These are phyloP conservation scores for Triplophysa bombifrons DNA, from an alignment of 2,797 vertebrate species.

Conservation along the genomic window DNA sequence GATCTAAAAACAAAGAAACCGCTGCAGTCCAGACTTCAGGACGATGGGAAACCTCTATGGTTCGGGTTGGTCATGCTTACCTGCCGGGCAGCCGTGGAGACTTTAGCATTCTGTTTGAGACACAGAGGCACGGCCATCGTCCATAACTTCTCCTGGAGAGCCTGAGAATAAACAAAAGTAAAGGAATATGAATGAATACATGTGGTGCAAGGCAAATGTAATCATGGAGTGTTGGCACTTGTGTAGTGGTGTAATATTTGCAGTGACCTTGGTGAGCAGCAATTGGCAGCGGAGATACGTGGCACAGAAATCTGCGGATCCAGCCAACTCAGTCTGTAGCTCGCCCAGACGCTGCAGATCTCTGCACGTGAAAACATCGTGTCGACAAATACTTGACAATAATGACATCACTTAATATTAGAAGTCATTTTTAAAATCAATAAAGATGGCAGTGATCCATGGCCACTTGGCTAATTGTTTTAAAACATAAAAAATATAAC, in stretches of 20 bases:
- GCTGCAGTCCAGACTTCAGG: background rate
- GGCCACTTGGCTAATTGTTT: background rate
- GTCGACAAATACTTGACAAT: background rate
- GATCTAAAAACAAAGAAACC: slow-evolving; percentile 74
- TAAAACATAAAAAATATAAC: background rate
- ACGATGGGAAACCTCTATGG: background rate
- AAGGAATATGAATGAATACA: background rate
- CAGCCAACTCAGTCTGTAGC: slow-evolving; percentile 91
- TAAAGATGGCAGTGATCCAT: background rate
- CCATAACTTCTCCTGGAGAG: slow-evolving; percentile 95
- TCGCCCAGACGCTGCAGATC: slow-evolving; percentile 93
- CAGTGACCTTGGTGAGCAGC: slow-evolving; percentile 88
- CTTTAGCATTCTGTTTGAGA: slow-evolving; percentile 90
- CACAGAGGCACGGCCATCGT: slow-evolving; percentile 92
- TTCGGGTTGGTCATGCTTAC: slow-evolving; percentile 61
- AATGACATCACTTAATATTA: background rate
- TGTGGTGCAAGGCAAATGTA: background rate
- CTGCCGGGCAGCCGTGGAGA: slow-evolving; percentile 88
- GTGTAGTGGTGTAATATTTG: background rate
- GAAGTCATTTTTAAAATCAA: background rate
- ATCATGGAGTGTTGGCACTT: background rate
- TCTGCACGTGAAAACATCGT: slow-evolving; percentile 64
- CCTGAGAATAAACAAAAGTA: slow-evolving; percentile 69
- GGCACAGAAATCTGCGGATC: slow-evolving; percentile 93
- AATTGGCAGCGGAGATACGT: slow-evolving; percentile 93